Percentiles rank a stretch among this genome's conserved stretches.
Conservation (phyloP, 2,888 invertebrate genomes). For the Lycia hirtaria region DNA sequence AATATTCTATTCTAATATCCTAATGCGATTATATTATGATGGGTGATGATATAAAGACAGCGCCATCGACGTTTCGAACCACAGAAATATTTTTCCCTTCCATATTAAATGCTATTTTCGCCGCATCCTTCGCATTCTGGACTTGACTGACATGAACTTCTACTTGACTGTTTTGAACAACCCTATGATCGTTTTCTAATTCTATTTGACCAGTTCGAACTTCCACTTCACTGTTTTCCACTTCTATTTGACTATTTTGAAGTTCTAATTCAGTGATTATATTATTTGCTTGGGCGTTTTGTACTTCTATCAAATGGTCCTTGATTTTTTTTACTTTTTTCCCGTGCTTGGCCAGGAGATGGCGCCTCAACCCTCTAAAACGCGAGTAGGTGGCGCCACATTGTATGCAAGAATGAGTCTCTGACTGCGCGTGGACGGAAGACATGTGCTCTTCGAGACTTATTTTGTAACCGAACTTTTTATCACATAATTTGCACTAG, state of each 20-base stretch:
- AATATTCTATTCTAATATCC: too few species aligned
- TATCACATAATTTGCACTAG: conserved; percentile 72
- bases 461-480: conserved; percentile 74
- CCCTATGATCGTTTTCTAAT: not conserved
- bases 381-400: conserved; percentile 69
- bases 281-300: too few species aligned
- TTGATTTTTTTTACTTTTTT: conserved; percentile 39
- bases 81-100: not conserved
- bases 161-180: not conserved
- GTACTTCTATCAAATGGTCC: conserved; percentile 17
- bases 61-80: not conserved
- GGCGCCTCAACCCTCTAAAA: conserved; percentile 63
- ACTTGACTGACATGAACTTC: not conserved
- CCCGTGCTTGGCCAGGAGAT: conserved; percentile 63
- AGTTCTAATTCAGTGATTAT: too few species aligned
- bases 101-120: not conserved
- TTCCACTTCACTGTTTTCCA: not conserved
- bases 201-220: not conserved
- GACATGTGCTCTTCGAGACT: conserved; percentile 73
- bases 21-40: not conserved
- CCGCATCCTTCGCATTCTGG: not conserved
- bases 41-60: not conserved
- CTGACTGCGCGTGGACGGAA: conserved; percentile 62
- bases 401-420: conserved; percentile 56
- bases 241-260: not conserved